phyloP scores from a whole-genome alignment of 2,888 invertebrate genomes.

The Unio delphinus region DNA sequence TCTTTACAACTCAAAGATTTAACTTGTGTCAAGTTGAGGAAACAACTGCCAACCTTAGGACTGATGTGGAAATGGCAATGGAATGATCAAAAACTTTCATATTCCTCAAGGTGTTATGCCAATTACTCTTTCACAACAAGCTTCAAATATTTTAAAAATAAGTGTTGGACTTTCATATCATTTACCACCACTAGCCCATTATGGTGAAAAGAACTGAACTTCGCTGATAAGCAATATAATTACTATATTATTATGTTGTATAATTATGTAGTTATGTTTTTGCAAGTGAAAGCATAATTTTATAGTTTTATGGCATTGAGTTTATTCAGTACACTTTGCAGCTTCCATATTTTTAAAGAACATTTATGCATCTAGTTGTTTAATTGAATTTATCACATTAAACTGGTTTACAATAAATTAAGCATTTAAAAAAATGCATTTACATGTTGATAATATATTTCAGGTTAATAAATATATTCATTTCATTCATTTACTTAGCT shows the following conservation, averaged over 20 bases:
- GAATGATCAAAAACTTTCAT: not conserved
- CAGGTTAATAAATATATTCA: no score
- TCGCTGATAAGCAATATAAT: not conserved
- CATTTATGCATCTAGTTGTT: no score
- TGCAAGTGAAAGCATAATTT: no score
- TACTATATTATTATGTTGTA: not conserved
- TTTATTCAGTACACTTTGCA: no score
- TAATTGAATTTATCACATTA: no score
- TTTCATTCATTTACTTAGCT: no score
- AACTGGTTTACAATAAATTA: no score
- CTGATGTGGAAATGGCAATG: conserved; percentile 3
- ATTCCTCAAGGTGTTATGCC: conserved; percentile 18
- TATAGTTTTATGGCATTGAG: no score
- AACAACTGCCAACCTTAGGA: conserved; percentile 20
- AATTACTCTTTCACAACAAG: conserved; percentile 6
- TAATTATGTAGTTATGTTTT: no score
- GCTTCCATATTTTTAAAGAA: no score
- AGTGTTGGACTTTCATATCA: conserved; percentile 5
- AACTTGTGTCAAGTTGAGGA: conserved; percentile 7
- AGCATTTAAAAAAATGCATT: no score
- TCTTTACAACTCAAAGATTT: conserved; percentile 4
- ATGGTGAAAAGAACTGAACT: not conserved
- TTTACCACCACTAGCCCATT: not conserved
- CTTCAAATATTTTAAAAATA: conserved; percentile 9
- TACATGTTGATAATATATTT: no score